Conservation (phyloP, 2,888 invertebrate genomes). For the Drosophila quinaria region DNA sequence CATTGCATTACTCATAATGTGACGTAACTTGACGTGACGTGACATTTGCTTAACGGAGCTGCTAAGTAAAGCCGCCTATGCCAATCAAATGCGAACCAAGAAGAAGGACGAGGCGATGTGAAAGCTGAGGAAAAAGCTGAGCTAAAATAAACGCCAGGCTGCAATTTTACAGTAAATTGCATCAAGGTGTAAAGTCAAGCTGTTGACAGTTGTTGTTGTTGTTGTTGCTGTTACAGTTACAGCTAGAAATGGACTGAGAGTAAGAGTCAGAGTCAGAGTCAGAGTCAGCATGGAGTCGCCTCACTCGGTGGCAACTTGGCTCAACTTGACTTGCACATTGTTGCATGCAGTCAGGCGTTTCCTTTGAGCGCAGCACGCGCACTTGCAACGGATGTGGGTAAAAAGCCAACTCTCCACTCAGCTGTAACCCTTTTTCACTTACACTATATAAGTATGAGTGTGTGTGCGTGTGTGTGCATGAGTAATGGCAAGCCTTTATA, state of each 20-base stretch:
- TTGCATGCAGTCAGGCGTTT: slow-evolving; percentile 71
- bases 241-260: slow-evolving; percentile 13
- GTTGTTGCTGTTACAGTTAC: slow-evolving; percentile 13
- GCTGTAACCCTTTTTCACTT: slow-evolving; percentile 38
- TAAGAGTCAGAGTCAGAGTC: background rate
- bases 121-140: slow-evolving; percentile 18
- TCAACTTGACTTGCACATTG: slow-evolving; percentile 74
- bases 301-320: slow-evolving; percentile 34
- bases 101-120: slow-evolving; percentile 5
- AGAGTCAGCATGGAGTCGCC: slow-evolving; percentile 34
- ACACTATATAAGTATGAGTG: slow-evolving; percentile 14
- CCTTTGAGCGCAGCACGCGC: slow-evolving; percentile 62
- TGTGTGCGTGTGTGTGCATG: slow-evolving; percentile 24
- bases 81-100: slow-evolving; percentile 45
- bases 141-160: slow-evolving; percentile 54
- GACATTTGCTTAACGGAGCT: slow-evolving; percentile 34
- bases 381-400: slow-evolving; percentile 22
- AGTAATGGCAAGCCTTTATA: slow-evolving; percentile 56
- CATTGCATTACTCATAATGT: slow-evolving; percentile 39
- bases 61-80: slow-evolving; percentile 38
- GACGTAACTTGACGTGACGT: slow-evolving; percentile 40
- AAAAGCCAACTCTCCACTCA: slow-evolving; percentile 32
- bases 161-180: slow-evolving; percentile 77
- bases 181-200: slow-evolving; percentile 76
- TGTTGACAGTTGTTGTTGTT: slow-evolving; percentile 35